Evolutionary conservation across 2,888 invertebrate species (phyloP).

Genomic region (Hesperia comma): DNA sequence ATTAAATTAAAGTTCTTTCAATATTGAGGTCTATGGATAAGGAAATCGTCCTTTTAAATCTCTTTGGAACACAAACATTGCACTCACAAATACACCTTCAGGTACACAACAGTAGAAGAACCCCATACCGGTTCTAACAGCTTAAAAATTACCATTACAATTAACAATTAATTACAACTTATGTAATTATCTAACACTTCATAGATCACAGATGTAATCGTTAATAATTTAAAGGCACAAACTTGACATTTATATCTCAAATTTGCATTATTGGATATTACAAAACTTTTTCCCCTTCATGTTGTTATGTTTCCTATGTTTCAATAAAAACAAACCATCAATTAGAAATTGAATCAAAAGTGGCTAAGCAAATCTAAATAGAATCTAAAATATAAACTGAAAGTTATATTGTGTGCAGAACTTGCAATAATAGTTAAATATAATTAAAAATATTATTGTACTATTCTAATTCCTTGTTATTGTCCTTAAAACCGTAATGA

Average conservation of each 20-base stretch:
- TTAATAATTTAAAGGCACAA: conserved; percentile 22
- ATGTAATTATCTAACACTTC: not conserved
- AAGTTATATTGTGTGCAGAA: too few relatives aligned
- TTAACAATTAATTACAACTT: not conserved
- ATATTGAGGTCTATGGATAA: too few relatives aligned
- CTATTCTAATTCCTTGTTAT: not conserved
- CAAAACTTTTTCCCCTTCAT: not conserved
- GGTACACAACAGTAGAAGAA: too few relatives aligned
- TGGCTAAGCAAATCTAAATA: too few relatives aligned
- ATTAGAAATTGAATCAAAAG: not conserved
- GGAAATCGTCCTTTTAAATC: too few relatives aligned
- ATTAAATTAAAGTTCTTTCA: too few relatives aligned
- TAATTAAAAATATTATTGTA: not conserved
- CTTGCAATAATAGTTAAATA: too few relatives aligned
- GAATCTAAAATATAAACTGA: too few relatives aligned
- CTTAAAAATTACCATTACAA: not conserved
- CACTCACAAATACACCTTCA: too few relatives aligned
- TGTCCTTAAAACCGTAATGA: not conserved
- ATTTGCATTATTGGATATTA: not conserved
- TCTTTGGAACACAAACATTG: too few relatives aligned
- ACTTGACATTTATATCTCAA: conserved; percentile 6
- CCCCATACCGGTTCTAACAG: not conserved
- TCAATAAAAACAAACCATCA: not conserved
- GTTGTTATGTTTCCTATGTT: not conserved
- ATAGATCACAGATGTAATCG: conserved; percentile 19